Evolutionary conservation across 2,888 invertebrate genomes (phyloP).

Genomic region (Acanthococcus lagerstroemiae): DNA sequence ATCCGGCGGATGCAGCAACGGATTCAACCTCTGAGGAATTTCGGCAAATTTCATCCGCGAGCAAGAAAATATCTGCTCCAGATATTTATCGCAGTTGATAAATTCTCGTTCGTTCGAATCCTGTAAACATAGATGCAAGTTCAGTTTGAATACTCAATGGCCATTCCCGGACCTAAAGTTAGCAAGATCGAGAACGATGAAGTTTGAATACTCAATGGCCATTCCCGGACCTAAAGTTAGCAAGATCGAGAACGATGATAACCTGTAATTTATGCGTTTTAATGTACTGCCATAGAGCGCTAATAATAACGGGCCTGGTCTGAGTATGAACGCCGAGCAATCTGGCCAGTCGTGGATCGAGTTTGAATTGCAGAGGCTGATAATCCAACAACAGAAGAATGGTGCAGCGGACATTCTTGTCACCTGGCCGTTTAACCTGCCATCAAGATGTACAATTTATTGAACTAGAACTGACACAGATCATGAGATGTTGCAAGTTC

Average conservation of each 20-base stretch:
- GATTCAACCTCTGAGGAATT: constrained; percentile 89
- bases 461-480: not conserved
- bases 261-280: constrained; percentile 74
- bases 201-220: no score
- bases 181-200: no score
- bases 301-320: constrained; percentile 92
- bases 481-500: no score
- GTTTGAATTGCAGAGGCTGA: constrained; percentile 96
- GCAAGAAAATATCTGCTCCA: constrained; percentile 93
- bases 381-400: constrained; percentile 94
- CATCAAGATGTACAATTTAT: not conserved
- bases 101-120: constrained; percentile 94
- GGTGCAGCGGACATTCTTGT: constrained; percentile 97
- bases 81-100: constrained; percentile 93
- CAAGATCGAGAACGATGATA: no score
- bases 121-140: no score
- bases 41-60: constrained; percentile 97
- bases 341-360: constrained; percentile 90
- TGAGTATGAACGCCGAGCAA: constrained; percentile 95
- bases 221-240: no score
- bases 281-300: constrained; percentile 98
- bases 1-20: constrained; percentile 93
- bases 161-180: no score
- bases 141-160: no score
- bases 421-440: constrained; percentile 94